Percentiles rank a stretch among this genome's conserved stretches.
Evolutionary conservation across 35 echinoderm and acorn worm genomes (phyloP).

Genomic region (Lytechinus pictus): DNA sequence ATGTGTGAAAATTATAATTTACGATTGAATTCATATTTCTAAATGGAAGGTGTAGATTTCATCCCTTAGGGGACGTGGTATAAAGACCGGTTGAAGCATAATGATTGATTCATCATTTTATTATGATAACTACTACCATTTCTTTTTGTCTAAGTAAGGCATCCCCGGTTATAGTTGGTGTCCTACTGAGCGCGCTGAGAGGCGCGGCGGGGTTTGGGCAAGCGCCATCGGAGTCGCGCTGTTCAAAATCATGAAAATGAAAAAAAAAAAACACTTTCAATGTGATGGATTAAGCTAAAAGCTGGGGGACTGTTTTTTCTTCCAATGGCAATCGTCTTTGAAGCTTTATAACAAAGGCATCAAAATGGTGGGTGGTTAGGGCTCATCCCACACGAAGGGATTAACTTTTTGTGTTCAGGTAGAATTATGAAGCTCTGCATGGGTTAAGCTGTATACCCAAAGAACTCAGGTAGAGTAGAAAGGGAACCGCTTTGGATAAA

Average conservation of each 20-base stretch:
- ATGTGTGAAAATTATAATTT: not conserved
- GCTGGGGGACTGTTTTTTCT: not conserved
- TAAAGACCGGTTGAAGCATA: not conserved
- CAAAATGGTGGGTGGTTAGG: not conserved
- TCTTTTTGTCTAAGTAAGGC: not conserved
- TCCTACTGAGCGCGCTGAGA: not conserved
- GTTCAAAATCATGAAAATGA: not conserved
- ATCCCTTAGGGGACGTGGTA: not conserved
- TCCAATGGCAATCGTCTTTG: not conserved
- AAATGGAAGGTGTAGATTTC: not conserved
- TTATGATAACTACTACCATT: not conserved
- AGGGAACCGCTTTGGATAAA: not conserved
- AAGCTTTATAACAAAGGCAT: not conserved
- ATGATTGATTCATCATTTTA: slow-evolving; percentile 5
- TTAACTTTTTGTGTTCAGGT: not conserved
- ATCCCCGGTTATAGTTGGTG: not conserved
- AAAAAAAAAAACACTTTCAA: not conserved
- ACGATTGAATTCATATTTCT: not conserved
- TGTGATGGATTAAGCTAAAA: not conserved
- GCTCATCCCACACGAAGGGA: not conserved
- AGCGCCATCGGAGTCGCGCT: not conserved
- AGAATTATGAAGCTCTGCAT: not conserved
- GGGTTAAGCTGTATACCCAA: not conserved
- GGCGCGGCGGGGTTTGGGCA: not conserved
- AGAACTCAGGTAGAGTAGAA: not conserved